Conservation (phyloP, 2,888 invertebrate species). For the Plutella xylostella region DNA sequence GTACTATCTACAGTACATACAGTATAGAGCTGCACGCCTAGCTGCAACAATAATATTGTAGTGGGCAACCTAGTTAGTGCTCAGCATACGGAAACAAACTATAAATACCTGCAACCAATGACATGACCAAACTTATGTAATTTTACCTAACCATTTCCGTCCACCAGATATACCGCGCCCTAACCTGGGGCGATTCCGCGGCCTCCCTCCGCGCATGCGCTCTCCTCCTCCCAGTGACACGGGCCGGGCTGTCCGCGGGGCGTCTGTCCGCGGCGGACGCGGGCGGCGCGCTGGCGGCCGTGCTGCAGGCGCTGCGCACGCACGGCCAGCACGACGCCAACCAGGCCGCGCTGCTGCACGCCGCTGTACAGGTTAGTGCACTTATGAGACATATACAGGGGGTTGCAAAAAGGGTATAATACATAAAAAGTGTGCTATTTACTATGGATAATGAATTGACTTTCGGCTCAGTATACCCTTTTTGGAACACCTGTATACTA, state of each 20-base stretch:
- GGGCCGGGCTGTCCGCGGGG: constrained; percentile 70
- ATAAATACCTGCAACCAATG: neutral
- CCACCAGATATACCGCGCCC: constrained; percentile 46
- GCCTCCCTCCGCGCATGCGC: constrained; percentile 84
- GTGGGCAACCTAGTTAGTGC: too few relatives aligned
- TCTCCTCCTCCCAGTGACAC: constrained; percentile 77
- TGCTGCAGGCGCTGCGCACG: constrained; percentile 82
- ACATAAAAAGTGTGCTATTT: too few relatives aligned
- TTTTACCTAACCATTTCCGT: neutral
- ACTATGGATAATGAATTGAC: too few relatives aligned
- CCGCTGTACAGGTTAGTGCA: constrained; percentile 78
- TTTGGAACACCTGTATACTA: too few relatives aligned
- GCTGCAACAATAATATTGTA: too few relatives aligned
- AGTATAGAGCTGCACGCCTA: too few relatives aligned
- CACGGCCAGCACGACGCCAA: constrained; percentile 94
- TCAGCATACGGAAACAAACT: too few relatives aligned
- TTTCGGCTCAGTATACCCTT: too few relatives aligned
- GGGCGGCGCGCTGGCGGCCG: constrained; percentile 78
- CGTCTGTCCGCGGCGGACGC: constrained; percentile 57
- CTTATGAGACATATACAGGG: neutral
- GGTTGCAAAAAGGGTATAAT: neutral
- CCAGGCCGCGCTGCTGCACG: constrained; percentile 81
- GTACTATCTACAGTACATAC: too few relatives aligned
- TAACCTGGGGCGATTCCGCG: constrained; percentile 87
- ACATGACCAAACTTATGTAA: neutral